Evolutionary conservation across 2,888 invertebrate genomes (phyloP).

Genomic region (Notodonta ziczac): DNA sequence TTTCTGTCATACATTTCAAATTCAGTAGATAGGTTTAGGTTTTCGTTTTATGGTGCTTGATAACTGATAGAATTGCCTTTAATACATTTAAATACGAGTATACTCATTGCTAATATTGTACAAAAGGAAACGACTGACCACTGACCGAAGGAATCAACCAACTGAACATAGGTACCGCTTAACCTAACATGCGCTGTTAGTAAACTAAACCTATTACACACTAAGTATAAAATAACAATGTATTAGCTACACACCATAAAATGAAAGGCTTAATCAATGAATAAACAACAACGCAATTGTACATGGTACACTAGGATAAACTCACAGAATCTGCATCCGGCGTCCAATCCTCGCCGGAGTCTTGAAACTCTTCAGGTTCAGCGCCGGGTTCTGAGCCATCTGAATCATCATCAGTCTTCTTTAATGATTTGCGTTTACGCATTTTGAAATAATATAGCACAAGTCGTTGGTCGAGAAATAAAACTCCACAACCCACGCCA

Average conservation of each 20-base stretch:
- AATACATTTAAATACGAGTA: no score
- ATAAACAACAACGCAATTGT: constrained; percentile 4
- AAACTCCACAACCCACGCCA: constrained; percentile 50
- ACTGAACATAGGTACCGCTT: constrained; percentile 5
- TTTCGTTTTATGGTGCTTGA: no score
- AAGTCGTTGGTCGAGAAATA: constrained; percentile 18
- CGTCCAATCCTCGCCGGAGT: constrained; percentile 84
- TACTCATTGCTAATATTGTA: no score
- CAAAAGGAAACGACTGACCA: no score
- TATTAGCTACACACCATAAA: no score
- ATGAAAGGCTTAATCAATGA: no score
- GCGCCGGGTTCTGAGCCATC: constrained; percentile 75
- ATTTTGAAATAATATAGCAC: constrained; percentile 46
- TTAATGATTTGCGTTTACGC: constrained; percentile 79
- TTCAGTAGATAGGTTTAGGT: no score
- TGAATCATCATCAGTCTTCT: constrained; percentile 76
- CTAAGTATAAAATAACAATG: no score
- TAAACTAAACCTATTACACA: not conserved
- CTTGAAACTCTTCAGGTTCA: constrained; percentile 83
- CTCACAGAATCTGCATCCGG: constrained; percentile 81
- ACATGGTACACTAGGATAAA: constrained; percentile 11
- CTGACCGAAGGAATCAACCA: not conserved
- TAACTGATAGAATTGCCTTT: no score
- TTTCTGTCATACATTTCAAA: no score
- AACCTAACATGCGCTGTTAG: constrained; percentile 22